Evolutionary conservation across 2,113 vertebrate species (phyloP).

Genomic region (Clupea harengus): DNA sequence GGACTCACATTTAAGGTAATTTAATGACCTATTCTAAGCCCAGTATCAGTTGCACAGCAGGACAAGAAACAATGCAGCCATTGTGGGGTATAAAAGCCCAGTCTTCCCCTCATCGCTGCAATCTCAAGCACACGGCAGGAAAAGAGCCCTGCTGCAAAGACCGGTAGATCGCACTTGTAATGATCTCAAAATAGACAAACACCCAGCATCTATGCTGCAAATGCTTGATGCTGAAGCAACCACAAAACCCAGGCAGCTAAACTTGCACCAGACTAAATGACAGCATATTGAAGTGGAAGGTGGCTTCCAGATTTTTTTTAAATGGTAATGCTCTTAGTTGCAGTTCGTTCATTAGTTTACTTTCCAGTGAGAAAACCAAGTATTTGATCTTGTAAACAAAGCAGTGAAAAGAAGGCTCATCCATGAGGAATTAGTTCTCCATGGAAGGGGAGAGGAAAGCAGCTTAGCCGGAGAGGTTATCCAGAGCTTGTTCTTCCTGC

Average conservation of each 20-base stretch:
- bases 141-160: background rate
- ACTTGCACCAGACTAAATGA: background rate
- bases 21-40: constrained; percentile 39
- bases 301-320: background rate
- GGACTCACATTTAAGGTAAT: constrained; percentile 37
- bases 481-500: constrained; percentile 8
- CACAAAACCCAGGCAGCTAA: background rate
- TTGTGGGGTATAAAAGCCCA: constrained; percentile 52
- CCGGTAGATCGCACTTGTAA: background rate
- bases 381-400: background rate
- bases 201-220: background rate
- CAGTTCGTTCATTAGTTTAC: background rate
- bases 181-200: background rate
- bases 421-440: background rate
- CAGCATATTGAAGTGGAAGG: background rate
- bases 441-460: background rate
- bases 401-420: background rate
- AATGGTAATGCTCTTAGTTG: background rate
- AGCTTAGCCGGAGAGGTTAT: constrained; percentile 7
- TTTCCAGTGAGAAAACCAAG: background rate
- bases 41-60: constrained; percentile 32
- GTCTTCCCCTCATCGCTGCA: background rate
- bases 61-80: constrained; percentile 55
- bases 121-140: background rate
- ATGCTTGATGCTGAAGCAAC: background rate